Base-by-base conservation (phyloP, 1,140 invertebrate species). In the Druon quercuslanigerum region DNA sequence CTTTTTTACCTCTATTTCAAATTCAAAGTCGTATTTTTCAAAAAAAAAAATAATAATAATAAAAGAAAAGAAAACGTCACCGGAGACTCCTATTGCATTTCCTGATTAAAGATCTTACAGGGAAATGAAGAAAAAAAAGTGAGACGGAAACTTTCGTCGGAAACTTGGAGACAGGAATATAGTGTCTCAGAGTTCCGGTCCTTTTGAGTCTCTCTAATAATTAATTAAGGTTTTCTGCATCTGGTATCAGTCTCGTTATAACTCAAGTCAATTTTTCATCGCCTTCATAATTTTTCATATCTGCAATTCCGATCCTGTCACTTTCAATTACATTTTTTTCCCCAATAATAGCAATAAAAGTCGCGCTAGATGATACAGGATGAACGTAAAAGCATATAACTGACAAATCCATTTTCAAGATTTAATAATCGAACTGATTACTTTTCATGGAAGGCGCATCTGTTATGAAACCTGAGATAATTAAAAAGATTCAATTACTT, bases 101-200 rank as follows among this genome's bases (percentile, higher is more conserved):
- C 60, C 20, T 66, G 60, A 40, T 66, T 40, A 40, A 66, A 33
- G 2, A 40, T 66, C 25, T 46, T 5, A 9, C 13, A 66, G 11
- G 40, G 57, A 66, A 25, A 12, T 25, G 14, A 60, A 25, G 25
- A 60, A 33, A 40, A 16, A 16, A 12, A 66, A 5, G 8, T n/a
- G 57, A 60, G 40, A 5, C 25, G 57, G 40, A 66, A 66, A 66
- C 60, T 66, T 66, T 66, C 14, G 33, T 66, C 13, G 60, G 14
- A 66, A 66, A 66, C 14, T 66, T 66, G 16, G 40, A 66, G 33
- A 40, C 25, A 13, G 60, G 20, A 25, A 40, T n/a, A n/a, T 66
- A 66, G 57, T 66, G n/a, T 4, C 25, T 66, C 7, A 9, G 60
- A 66, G 13, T 66, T 66, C 25, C 25, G 13, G 13, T 66, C n/a